phyloP scores from a whole-genome alignment of 1,140 invertebrate genomes.

The Dolichoris vasculosae region DNA sequence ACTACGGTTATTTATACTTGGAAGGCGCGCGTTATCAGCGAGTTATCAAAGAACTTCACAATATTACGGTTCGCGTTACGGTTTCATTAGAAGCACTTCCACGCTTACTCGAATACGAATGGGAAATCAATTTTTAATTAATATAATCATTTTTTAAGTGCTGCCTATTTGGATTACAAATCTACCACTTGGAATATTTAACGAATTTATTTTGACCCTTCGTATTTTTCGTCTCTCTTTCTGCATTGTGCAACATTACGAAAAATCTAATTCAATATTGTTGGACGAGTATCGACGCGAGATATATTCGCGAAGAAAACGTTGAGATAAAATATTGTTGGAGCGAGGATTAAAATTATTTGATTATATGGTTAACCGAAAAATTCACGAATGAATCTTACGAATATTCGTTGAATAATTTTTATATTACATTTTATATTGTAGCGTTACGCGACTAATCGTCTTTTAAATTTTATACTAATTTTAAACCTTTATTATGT shows the following conservation, averaged over 20 bases:
- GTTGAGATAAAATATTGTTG: not conserved
- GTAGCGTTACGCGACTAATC: not conserved
- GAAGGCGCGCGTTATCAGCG: not conserved
- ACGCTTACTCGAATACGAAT: not conserved
- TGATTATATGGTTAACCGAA: not conserved
- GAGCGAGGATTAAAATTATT: not conserved
- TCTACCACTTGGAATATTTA: too few species aligned
- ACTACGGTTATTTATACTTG: conserved; percentile 14
- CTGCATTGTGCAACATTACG: not conserved
- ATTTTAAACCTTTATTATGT: not conserved
- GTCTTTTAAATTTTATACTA: not conserved
- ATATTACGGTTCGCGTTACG: conserved; percentile 18
- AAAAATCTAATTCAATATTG: not conserved
- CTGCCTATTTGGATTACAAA: too few species aligned
- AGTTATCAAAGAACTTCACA: conserved; percentile 3
- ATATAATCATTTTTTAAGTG: not conserved
- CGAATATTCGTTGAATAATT: not conserved
- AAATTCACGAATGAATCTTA: not conserved
- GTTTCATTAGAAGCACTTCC: not conserved
- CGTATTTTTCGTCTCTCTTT: not conserved
- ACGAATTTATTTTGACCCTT: not conserved
- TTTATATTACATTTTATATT: not conserved
- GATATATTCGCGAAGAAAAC: too few species aligned
- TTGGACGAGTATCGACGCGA: not conserved
- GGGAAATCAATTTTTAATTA: not conserved